Evolutionary conservation across 2,888 invertebrate genomes (phyloP), one percentile per base, ranked within the genome.

Genomic region (Drosophila borborema): DNA sequence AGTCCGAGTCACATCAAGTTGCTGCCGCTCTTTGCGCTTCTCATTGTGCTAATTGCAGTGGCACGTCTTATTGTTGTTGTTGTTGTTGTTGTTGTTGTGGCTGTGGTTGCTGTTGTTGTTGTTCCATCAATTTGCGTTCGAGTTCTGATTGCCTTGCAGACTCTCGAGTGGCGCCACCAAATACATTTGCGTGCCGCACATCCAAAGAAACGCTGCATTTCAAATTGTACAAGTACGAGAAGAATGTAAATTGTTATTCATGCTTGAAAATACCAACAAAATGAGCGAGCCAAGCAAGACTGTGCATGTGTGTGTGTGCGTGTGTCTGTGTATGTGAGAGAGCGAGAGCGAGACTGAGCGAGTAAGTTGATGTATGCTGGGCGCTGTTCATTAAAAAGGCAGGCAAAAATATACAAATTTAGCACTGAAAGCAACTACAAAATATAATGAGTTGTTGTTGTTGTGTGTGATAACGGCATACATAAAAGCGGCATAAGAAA

Each of bases 111-210:
- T n/a, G 20, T 38, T 53, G 53, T n/a, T 54, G 38, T 49, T 31
- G 31, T 10, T 51, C 49, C 16, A 45, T 58, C 34, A 71, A 58
- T 61, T 74, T 43, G 60, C 62, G 38, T 54, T 54, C 34, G 54
- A 54, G 34, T 48, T 48, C 23, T 23, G 59, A 38, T 40, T 60
- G 62, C 49, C 36, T 28, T 87, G 88, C 54, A 86, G 77, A 82
- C 83, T 89, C 83, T 85, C 85, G 67, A 85, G 77, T 71, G 85
- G 85, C 90, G 85, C 85, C 83, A 85, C 85, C 40, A 85, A 88
- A 85, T 85, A 85, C 90, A 85, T 85, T 82, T 85, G 85, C 62
- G 80, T 82, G 77, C 85, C 85, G 77, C 86, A 85, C 88, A 85
- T 88, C 90, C 85, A 85, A 77, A 85, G 85, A 77, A 85, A 85